A percentile compares a stretch with the other conserved stretches of the same genome.
These are phyloP conservation scores for Galendromus occidentalis DNA, from an alignment of 1,140 invertebrate species.

Conservation along the genomic window DNA sequence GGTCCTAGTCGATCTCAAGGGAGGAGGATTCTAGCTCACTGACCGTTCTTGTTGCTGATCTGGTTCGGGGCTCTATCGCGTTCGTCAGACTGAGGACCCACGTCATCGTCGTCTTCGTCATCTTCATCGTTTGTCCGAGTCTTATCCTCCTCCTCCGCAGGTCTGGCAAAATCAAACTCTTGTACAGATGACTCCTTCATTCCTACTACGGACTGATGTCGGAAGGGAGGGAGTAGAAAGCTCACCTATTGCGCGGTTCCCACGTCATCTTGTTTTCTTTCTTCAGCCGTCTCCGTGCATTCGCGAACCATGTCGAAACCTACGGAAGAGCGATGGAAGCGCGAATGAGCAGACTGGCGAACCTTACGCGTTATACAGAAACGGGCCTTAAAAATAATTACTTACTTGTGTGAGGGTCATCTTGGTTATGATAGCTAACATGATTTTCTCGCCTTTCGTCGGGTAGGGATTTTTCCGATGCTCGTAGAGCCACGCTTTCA, in stretches of 20 bases:
- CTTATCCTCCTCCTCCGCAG: constrained; percentile 23
- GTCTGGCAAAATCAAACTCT: constrained; percentile 29
- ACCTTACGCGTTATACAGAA: not conserved
- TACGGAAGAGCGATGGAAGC: constrained; percentile 17
- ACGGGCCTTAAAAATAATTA: not conserved
- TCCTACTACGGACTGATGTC: too few relatives aligned
- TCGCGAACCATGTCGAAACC: constrained; percentile 49
- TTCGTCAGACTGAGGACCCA: constrained; percentile 4
- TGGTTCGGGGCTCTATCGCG: too few relatives aligned
- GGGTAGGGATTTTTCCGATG: constrained; percentile 57
- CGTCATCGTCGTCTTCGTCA: constrained; percentile 18
- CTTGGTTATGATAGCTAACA: constrained; percentile 38
- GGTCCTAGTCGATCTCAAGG: too few relatives aligned
- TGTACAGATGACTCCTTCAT: too few relatives aligned
- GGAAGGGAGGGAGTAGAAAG: too few relatives aligned
- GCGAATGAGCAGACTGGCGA: not conserved
- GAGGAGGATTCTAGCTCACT: too few relatives aligned
- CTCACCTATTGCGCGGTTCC: constrained; percentile 34
- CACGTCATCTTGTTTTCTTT: constrained; percentile 51
- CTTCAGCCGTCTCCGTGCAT: constrained; percentile 39
- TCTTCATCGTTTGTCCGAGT: constrained; percentile 15
- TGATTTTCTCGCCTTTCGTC: constrained; percentile 39
- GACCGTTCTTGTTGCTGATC: too few relatives aligned
- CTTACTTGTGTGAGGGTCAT: constrained; percentile 38
- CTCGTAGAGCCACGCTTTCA: constrained; percentile 81